phyloP scores from a whole-genome alignment of 2,113 vertebrate genomes.

The Eleginops maclovinus region DNA sequence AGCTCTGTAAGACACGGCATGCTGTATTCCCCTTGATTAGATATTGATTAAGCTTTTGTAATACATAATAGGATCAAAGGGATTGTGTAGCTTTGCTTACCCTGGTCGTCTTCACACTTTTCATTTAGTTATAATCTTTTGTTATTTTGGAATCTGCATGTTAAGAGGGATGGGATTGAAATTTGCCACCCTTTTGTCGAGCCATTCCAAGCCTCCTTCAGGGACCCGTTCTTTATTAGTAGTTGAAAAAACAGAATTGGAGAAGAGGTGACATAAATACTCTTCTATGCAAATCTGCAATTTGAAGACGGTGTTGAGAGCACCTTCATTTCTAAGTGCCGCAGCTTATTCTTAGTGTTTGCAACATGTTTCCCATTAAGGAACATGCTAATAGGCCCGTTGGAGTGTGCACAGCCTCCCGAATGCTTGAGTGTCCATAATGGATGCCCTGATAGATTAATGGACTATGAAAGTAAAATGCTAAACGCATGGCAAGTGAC shows the following conservation, averaged over 20 bases:
- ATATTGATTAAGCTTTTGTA: conserved; percentile 89
- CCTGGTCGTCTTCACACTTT: conserved; percentile 76
- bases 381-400: conserved; percentile 66
- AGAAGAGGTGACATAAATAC: conserved; percentile 17
- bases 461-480: conserved; percentile 75
- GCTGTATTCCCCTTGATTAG: conserved; percentile 85
- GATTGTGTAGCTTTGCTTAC: conserved; percentile 80
- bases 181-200: conserved; percentile 54
- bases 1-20: conserved; percentile 80
- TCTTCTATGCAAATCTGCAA: conserved; percentile 45
- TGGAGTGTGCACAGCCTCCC: conserved; percentile 62
- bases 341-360: conserved; percentile 49
- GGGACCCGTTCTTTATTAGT: conserved; percentile 1
- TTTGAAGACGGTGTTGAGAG: conserved; percentile 57
- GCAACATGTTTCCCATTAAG: conserved; percentile 67
- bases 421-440: conserved; percentile 73
- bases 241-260: conserved; percentile 4
- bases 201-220: conserved; percentile 40
- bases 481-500: conserved; percentile 75
- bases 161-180: conserved; percentile 70
- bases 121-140: conserved; percentile 82
- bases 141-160: conserved; percentile 81
- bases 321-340: conserved; percentile 38
- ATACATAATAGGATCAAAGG: conserved; percentile 86
- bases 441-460: conserved; percentile 77